Evolutionary conservation across 2,888 invertebrate species (phyloP).

Genomic region (Holacanthella duospinosa): DNA sequence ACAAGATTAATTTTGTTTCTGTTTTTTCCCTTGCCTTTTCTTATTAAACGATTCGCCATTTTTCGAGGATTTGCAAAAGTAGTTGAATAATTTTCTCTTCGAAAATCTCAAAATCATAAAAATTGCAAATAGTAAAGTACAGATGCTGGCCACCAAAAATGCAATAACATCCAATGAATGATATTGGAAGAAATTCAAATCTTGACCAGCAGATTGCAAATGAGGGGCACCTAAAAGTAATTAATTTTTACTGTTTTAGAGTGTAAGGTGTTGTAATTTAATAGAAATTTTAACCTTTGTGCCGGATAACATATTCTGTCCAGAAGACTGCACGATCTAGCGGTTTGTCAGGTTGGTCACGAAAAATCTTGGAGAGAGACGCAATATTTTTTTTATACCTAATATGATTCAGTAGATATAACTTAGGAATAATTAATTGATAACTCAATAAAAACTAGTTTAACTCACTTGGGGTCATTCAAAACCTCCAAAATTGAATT

Average conservation of each 20-base stretch:
- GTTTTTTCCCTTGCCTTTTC: too few relatives aligned
- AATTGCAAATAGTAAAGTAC: too few relatives aligned
- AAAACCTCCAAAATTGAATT: constrained; percentile 45
- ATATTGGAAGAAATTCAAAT: not conserved
- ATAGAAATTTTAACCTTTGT: not conserved
- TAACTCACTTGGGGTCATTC: constrained; percentile 44
- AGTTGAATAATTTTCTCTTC: too few relatives aligned
- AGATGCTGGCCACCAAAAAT: too few relatives aligned
- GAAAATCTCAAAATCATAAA: too few relatives aligned
- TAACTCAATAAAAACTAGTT: too few relatives aligned
- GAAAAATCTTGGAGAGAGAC: not conserved
- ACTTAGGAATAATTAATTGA: too few relatives aligned
- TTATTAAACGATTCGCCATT: too few relatives aligned
- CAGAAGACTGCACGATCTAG: not conserved
- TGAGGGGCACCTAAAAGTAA: not conserved
- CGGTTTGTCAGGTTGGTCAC: not conserved
- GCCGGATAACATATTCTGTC: not conserved
- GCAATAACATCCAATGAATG: not conserved
- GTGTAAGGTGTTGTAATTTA: not conserved
- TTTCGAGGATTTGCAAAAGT: too few relatives aligned
- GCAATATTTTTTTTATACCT: not conserved
- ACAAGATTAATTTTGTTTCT: too few relatives aligned
- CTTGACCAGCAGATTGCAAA: not conserved
- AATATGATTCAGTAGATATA: too few relatives aligned
- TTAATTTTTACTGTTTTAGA: not conserved